Evolutionary conservation across 1,140 invertebrate genomes (phyloP), one percentile per base, ranked within the genome.

Genomic region (Pachypeltis micranthus): DNA sequence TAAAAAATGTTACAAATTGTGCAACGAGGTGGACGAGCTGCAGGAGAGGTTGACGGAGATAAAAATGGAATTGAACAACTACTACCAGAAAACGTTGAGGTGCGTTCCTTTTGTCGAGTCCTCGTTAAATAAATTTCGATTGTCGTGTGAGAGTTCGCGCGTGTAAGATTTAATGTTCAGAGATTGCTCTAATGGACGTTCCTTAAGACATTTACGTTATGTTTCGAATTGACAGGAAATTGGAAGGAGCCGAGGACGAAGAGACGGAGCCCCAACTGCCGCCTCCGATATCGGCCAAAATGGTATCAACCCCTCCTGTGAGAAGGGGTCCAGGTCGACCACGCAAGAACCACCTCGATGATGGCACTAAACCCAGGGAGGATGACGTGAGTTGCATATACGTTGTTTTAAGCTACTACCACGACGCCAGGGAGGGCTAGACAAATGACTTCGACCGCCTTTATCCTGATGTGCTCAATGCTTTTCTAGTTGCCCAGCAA

Each of bases 1-100:
- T 70, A 83, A 81, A 72, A 84, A 83, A 67, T 85, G 83, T 69
- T 83, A 74, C 66, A 80, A 81, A 72, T 69, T 81, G 27, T 75
- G 82, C 57, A 77, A 78, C 66, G 82, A 85, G 75, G 74, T 80
- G 31, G 81, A 83, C 67, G 81, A 83, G 67, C 67, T 85, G 47
- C 76, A 82, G 69, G 74, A 63, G 69, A 76, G 76, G 68, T 56
- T 81, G 34, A 64, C 70, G 2, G 74, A 77, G 61, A 71, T 82
- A 1, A 81, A 78, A 68, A 44, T 65, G 29, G 76, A 79, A 56
- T 57, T 81, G 7, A 69, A 68, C 29, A 72, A 66, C 21, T 76
- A 71, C 64, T 80, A 78, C 69, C 73, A 74, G 59, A 73, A 71
- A 63, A 78, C 77, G 27, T 44, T 74, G 1, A 73, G 69, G 61